Conservation (phyloP, 2,797 vertebrate species). For the Semotilus atromaculatus region DNA sequence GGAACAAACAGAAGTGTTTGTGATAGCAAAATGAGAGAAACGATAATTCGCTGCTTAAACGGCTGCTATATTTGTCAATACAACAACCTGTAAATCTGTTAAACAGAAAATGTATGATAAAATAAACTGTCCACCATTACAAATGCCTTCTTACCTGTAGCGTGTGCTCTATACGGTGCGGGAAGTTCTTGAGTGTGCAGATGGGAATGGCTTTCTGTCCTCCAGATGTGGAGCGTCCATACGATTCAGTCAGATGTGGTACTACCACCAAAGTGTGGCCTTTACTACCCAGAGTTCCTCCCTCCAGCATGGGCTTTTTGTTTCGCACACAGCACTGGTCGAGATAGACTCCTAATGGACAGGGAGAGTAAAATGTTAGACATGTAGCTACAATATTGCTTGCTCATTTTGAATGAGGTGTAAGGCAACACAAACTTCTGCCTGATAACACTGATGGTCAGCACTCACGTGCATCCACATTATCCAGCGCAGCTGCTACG, state of each 20-base stretch:
- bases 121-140: not conserved
- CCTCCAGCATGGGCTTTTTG: constrained; percentile 85
- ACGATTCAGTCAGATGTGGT: constrained; percentile 80
- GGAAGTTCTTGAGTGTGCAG: constrained; percentile 88
- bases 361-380: constrained; percentile 4
- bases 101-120: not conserved
- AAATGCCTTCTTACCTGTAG: constrained; percentile 80
- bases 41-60: not conserved
- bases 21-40: not conserved
- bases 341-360: constrained; percentile 80
- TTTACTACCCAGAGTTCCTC: constrained; percentile 79
- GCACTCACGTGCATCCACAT: constrained; percentile 84
- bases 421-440: not conserved
- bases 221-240: constrained; percentile 44
- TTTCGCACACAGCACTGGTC: constrained; percentile 78
- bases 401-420: not conserved
- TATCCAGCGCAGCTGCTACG: constrained; percentile 86
- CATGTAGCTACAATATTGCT: not conserved
- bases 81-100: not conserved
- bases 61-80: not conserved
- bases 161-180: constrained; percentile 84
- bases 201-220: constrained; percentile 70
- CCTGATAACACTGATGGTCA: not conserved
- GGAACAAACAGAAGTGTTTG: not conserved
- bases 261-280: constrained; percentile 81